Evolutionary conservation across 37 sponge, comb jelly and placozoan genomes (phyloP), one percentile per base, ranked within the genome.

Genomic region (Ephydatia muelleri): DNA sequence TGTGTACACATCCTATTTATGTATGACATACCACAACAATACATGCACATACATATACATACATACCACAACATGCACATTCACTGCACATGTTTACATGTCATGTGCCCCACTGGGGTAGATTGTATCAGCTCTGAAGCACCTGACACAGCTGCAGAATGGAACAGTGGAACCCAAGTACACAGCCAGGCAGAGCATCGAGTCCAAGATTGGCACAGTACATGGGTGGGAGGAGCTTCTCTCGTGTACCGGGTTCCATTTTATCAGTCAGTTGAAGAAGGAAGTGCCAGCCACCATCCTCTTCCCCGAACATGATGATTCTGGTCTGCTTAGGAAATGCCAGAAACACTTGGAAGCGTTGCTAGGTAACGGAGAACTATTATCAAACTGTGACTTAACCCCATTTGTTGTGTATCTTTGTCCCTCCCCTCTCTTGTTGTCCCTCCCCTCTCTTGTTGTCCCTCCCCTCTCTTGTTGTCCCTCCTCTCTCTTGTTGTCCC

Each of bases 281-380:
- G 93, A 96, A 29, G 81, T 89, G 16, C 94, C 90, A 2, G 78
- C 85, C 31, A 89, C 89, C 48, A 88, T 96, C 75, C 85, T 96
- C 30, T 96, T 91, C 79, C 97, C 97, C 2, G 92, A 93, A 79
- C 94, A 93, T 37, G 97, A 96, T 49, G 94, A 96, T 83, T 90
- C 97, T 26, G 88, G 92, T 27, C 49, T 91, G 57, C 92, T 85
- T 71, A 77, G 83, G 32, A 91, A 83, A 65, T 88, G 91, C 32
- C 83, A 77, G 67, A 75, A 80, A n/a, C 78, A 73, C 74, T 65
- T 95, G 28, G 92, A 95, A 73, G 85, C 95, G 21, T 37, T 95
- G 32, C 79, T 95, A 3, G 76, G 91, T 91, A 73, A 57, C n/a
- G n/a, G n/a, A n/a, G n/a, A n/a, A n/a, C n/a, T n/a, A n/a, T n/a